Percentiles rank a stretch among this genome's conserved stretches.
phyloP scores from a whole-genome alignment of 2,888 invertebrate species.

The Thumatha senex region DNA sequence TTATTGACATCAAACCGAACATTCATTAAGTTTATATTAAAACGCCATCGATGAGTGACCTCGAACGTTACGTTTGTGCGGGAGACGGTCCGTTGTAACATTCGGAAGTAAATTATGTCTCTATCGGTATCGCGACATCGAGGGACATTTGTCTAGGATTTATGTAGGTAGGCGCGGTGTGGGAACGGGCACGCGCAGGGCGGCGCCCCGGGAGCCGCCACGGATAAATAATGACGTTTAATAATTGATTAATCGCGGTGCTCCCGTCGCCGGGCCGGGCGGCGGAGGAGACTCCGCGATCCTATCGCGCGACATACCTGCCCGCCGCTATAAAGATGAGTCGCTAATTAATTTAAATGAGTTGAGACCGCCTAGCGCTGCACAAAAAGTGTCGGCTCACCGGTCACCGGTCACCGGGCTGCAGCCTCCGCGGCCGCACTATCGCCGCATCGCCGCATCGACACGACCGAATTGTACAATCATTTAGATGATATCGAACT shows the following conservation, averaged over 20 bases:
- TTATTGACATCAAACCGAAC: slow-evolving; percentile 34
- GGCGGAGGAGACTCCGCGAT: slow-evolving; percentile 16
- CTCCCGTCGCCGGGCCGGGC: slow-evolving; percentile 35
- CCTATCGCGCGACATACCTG: slow-evolving; percentile 39
- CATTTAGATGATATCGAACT: slow-evolving; percentile 55
- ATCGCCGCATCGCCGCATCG: slow-evolving; percentile 40
- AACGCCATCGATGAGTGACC: slow-evolving; percentile 28
- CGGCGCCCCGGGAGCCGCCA: slow-evolving; percentile 42
- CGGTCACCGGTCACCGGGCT: slow-evolving; percentile 15
- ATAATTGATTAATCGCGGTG: slow-evolving; percentile 72
- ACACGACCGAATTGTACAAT: slow-evolving; percentile 43
- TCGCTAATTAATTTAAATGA: slow-evolving; percentile 76
- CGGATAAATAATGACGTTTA: slow-evolving; percentile 72
- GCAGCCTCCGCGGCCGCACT: slow-evolving; percentile 28
- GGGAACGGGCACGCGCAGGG: slow-evolving; percentile 1
- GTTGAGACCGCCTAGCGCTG: slow-evolving; percentile 48
- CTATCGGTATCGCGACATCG: slow-evolving; percentile 57
- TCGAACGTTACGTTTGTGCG: slow-evolving; percentile 24
- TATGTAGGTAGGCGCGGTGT: slow-evolving; percentile 34
- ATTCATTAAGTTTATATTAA: slow-evolving; percentile 35
- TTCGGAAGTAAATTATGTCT: slow-evolving; percentile 68
- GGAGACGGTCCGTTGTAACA: slow-evolving; percentile 27
- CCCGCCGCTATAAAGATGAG: slow-evolving; percentile 51
- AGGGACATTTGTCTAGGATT: slow-evolving; percentile 45
- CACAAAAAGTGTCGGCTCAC: slow-evolving; percentile 37